Evolutionary conservation across 1,140 invertebrate genomes (phyloP).

Genomic region (Drosophila mayri): DNA sequence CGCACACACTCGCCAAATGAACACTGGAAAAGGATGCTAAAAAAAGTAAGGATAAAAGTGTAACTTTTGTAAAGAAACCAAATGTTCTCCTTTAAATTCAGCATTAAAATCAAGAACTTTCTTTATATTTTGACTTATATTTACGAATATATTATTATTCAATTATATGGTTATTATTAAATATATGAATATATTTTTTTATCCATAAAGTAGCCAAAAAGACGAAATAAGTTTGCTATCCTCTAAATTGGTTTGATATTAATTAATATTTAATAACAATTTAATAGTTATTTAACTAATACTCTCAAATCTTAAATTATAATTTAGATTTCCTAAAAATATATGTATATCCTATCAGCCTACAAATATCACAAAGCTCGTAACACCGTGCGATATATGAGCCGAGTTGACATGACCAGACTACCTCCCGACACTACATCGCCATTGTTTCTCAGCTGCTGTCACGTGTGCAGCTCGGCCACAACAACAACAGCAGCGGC

Average conservation of each 20-base stretch:
- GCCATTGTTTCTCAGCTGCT: conserved; percentile 49
- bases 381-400: conserved; percentile 12
- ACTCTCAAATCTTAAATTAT: neutral
- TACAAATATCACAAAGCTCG: neutral
- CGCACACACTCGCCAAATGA: neutral
- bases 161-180: no score
- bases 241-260: no score
- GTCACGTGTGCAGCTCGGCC: conserved; percentile 55
- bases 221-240: no score
- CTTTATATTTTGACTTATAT: no score
- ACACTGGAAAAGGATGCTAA: conserved; percentile 9
- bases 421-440: conserved; percentile 16
- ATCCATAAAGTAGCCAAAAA: no score
- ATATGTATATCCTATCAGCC: neutral
- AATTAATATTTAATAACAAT: no score
- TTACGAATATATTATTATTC: no score
- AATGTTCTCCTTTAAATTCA: no score
- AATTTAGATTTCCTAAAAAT: neutral
- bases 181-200: no score
- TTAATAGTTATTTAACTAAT: neutral
- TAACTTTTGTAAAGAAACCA: neutral
- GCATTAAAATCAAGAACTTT: neutral
- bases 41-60: neutral
- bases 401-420: conserved; percentile 29
- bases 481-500: conserved; percentile 22